Evolutionary conservation across 2,113 vertebrate genomes (phyloP), one percentile per base, ranked within the genome.

Genomic region (Theristicus caerulescens): DNA sequence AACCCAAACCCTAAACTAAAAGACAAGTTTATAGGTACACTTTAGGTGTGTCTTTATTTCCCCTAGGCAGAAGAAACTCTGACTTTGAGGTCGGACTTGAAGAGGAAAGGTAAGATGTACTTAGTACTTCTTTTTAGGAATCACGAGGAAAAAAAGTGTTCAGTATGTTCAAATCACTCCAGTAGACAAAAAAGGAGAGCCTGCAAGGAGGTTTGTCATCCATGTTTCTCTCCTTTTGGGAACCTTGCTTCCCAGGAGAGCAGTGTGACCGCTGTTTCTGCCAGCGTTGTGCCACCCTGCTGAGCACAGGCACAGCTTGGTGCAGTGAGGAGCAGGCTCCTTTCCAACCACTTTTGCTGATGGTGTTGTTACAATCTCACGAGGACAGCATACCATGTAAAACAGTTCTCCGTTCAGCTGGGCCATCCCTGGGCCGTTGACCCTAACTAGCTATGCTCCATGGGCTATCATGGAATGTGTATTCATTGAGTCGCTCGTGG

Each of bases 281-380:
- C 18, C 0, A 0, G 18, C 3, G 2, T 7, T 89, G 44, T 42
- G 31, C 38, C n/a, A 62, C 4, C 8, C 65, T 10, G 14, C 38
- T 81, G 72, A 64, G 18, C 3, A 1, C 29, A 67, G 44, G n/a
- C 24, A 76, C 1, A 12, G 24, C 38, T 29, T 59, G 29, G 34
- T 59, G 62, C 40, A 42, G 40, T 0, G 0, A 34, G 20, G 34
- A 27, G 27, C 17, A 27, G 22, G 16, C 44, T 77, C 25, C 62
- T 77, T 79, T 73, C 36, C 20, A 38, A 4, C 16, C 7, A 14
- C 57, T 52, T 84, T 59, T 0, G 0, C n/a, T 42, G 66, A 10
- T 29, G 16, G 9, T 26, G 6, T 47, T 18, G 5, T 26, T 42
- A 38, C 16, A 51, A 19, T 38, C 21, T 69, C 16, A 7, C 0